Evolutionary conservation across 2,888 invertebrate genomes (phyloP).

Genomic region (Meliscaeva auricollis): DNA sequence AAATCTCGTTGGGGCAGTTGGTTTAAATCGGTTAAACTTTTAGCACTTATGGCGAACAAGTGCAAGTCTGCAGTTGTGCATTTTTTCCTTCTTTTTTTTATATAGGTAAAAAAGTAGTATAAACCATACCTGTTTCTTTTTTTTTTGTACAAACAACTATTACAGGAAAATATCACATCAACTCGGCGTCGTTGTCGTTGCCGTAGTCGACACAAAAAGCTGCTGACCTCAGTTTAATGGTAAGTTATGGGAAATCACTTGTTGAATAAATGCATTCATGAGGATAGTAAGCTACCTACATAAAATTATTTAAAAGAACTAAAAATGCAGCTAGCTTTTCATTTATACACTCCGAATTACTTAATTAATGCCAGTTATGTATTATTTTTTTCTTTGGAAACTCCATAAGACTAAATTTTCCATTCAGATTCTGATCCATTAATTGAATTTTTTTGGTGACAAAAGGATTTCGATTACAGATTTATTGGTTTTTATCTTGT

Average conservation of each 20-base stretch:
- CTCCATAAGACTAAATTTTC: no score
- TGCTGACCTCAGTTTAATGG: constrained; percentile 68
- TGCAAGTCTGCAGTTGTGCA: not conserved
- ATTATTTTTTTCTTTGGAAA: no score
- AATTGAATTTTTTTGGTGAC: no score
- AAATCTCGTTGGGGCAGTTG: constrained; percentile 15
- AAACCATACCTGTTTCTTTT: constrained; percentile 1
- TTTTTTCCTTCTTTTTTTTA: not conserved
- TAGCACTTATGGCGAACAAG: not conserved
- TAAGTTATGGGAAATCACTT: constrained; percentile 67
- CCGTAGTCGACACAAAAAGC: constrained; percentile 36
- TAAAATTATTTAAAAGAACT: constrained; percentile 24
- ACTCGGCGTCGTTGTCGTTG: not conserved
- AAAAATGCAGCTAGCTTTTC: constrained; percentile 42
- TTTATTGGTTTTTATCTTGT: no score
- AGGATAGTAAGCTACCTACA: constrained; percentile 21
- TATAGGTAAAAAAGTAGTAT: not conserved
- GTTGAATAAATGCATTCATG: constrained; percentile 39
- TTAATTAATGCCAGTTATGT: not conserved
- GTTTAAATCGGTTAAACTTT: constrained; percentile 20
- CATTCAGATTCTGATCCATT: no score
- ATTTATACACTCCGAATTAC: not conserved
- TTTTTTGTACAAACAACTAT: not conserved
- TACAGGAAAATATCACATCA: constrained; percentile 21
- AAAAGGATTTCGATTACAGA: no score